Conservation (phyloP, 2,113 vertebrate species). For the Hippopotamus amphibius region DNA sequence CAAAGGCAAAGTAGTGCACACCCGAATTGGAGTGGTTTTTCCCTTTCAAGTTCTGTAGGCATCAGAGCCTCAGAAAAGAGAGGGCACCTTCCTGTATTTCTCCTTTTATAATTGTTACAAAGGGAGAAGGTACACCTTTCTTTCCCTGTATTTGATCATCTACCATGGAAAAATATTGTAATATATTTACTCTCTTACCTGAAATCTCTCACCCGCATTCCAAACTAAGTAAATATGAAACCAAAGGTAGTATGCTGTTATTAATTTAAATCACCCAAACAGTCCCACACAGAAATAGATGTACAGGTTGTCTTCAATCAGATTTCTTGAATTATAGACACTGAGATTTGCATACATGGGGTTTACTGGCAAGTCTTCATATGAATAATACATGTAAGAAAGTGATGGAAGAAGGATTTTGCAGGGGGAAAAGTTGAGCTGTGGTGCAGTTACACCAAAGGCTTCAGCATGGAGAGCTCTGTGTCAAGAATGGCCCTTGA, state of each 20-base stretch:
- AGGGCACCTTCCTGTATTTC: accelerated
- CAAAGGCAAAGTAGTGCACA: background rate
- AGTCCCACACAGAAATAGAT: background rate
- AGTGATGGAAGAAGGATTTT: background rate
- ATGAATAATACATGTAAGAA: background rate
- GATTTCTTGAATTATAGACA: background rate
- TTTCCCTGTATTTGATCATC: background rate
- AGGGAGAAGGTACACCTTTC: background rate
- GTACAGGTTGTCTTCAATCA: background rate
- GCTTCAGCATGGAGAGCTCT: background rate
- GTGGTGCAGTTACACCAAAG: background rate
- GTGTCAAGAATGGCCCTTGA: background rate
- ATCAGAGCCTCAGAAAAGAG: background rate
- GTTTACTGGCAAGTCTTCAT: background rate
- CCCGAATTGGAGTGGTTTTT: background rate
- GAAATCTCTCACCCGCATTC: background rate
- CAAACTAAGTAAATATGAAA: background rate
- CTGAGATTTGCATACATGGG: background rate
- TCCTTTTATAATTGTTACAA: background rate
- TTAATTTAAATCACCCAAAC: background rate
- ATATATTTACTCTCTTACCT: background rate
- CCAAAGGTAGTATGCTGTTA: background rate
- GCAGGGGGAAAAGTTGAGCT: background rate
- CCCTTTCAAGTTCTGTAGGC: background rate
- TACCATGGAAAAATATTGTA: background rate